Conservation (phyloP, 64 coral and sea anemone genomes). For the Acropora yongei region DNA sequence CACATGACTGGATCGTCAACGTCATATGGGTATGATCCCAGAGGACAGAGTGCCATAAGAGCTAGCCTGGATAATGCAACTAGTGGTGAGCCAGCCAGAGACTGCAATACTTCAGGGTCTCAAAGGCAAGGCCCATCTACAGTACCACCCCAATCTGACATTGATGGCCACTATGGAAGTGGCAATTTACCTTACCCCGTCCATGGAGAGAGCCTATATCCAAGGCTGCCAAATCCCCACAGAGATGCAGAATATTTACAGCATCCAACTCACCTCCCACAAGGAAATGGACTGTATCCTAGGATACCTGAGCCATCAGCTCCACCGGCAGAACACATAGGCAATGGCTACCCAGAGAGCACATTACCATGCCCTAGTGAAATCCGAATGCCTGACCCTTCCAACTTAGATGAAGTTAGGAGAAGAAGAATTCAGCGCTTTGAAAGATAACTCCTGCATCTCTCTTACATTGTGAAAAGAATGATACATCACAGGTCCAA, state of each 20-base stretch:
- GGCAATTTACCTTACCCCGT: background rate
- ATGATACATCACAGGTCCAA: too few relatives aligned
- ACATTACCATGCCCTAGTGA: background rate
- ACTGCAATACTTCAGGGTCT: background rate
- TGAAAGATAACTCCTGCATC: background rate
- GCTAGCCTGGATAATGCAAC: slow-evolving; percentile 57
- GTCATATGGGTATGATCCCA: slow-evolving; percentile 67
- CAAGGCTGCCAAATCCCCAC: slow-evolving; percentile 57
- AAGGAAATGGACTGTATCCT: slow-evolving; percentile 46
- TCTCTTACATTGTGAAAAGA: too few relatives aligned
- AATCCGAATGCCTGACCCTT: slow-evolving; percentile 23
- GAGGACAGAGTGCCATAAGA: slow-evolving; percentile 65
- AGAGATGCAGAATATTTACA: background rate
- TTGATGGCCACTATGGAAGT: background rate
- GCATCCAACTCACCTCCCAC: slow-evolving; percentile 11
- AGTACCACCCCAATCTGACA: background rate
- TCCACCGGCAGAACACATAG: background rate
- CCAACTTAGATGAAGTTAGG: slow-evolving; percentile 37
- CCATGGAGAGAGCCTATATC: slow-evolving; percentile 58
- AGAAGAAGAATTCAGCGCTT: slow-evolving; percentile 52
- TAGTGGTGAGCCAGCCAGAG: background rate
- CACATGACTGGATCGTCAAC: slow-evolving; percentile 41
- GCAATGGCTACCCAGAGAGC: background rate
- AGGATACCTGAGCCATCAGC: slow-evolving; percentile 56
- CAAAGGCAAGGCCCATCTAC: background rate